Percentiles rank a stretch among this genome's conserved stretches.
These are phyloP conservation scores for Glaucomys volans DNA, from an alignment of 2,113 vertebrate species.

Conservation along the genomic window DNA sequence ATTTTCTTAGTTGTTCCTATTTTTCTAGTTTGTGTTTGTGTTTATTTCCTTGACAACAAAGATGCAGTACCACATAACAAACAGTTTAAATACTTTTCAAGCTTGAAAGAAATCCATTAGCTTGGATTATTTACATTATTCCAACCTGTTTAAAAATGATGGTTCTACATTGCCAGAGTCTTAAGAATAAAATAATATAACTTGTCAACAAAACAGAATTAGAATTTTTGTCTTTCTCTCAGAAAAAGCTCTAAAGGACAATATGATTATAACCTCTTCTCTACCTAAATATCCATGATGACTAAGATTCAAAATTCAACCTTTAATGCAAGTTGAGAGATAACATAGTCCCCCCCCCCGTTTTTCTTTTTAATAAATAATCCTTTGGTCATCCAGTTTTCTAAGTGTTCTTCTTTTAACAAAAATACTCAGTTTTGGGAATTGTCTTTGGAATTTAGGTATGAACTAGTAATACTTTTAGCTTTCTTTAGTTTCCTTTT, in stretches of 20 bases:
- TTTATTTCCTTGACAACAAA: constrained; percentile 56
- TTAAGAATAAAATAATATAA: constrained; percentile 10
- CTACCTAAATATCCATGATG: not conserved
- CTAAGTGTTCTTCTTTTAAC: not conserved
- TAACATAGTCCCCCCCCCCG: not conserved
- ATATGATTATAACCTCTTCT: not conserved
- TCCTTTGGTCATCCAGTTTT: not conserved
- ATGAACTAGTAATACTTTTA: constrained; percentile 7
- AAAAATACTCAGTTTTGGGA: not conserved
- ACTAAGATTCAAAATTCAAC: constrained; percentile 9
- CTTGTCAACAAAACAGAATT: constrained; percentile 22
- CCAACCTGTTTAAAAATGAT: constrained; percentile 31
- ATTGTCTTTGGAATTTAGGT: not conserved
- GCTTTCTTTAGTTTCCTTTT: not conserved
- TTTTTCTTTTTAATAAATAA: not conserved
- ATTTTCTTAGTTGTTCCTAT: not conserved
- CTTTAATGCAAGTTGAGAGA: not conserved
- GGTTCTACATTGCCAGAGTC: not conserved
- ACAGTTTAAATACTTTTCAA: constrained; percentile 50
- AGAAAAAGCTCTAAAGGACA: constrained; percentile 4
- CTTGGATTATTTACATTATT: constrained; percentile 19
- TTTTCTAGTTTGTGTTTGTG: constrained; percentile 47
- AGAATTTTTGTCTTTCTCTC: constrained; percentile 55
- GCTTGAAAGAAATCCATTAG: not conserved
- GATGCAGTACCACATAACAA: not conserved